phyloP scores from a whole-genome alignment of 1,140 invertebrate species.

The Adoxophyes honmai region DNA sequence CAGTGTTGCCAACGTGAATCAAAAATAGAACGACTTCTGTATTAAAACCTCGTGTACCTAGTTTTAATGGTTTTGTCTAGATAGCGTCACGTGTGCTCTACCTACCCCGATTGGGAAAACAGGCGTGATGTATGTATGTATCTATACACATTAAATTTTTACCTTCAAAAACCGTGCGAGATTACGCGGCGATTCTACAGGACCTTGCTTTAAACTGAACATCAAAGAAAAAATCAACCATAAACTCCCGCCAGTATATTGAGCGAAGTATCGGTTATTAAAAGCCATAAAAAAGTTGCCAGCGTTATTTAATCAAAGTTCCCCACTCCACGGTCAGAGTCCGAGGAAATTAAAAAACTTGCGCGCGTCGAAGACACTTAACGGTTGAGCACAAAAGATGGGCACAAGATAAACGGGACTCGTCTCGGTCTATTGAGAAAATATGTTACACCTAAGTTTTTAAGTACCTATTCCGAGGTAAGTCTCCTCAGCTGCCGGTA shows the following conservation, averaged over 20 bases:
- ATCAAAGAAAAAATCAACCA: background rate
- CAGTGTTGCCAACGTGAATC: too few relatives aligned
- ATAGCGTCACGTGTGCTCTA: too few relatives aligned
- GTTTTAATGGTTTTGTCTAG: too few relatives aligned
- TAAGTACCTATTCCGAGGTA: constrained; percentile 11
- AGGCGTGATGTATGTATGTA: too few relatives aligned
- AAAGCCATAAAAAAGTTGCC: constrained; percentile 13
- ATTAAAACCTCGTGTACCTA: too few relatives aligned
- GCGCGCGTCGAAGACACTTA: constrained; percentile 9
- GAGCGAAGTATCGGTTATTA: constrained; percentile 13
- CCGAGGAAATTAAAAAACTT: constrained; percentile 12
- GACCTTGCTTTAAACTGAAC: too few relatives aligned
- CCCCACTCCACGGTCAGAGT: constrained; percentile 8
- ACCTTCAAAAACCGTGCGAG: too few relatives aligned
- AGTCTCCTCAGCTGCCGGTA: background rate
- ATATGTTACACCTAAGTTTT: constrained; percentile 1
- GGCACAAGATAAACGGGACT: constrained; percentile 8
- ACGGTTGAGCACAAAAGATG: constrained; percentile 14
- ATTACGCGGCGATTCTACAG: too few relatives aligned
- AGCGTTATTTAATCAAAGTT: constrained; percentile 14
- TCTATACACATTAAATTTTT: too few relatives aligned
- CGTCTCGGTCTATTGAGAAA: background rate
- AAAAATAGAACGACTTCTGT: too few relatives aligned
- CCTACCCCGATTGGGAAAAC: too few relatives aligned
- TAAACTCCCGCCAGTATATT: constrained; percentile 1